Base-by-base conservation (phyloP, 2,888 invertebrate genomes). In the Julus scandinavius region DNA sequence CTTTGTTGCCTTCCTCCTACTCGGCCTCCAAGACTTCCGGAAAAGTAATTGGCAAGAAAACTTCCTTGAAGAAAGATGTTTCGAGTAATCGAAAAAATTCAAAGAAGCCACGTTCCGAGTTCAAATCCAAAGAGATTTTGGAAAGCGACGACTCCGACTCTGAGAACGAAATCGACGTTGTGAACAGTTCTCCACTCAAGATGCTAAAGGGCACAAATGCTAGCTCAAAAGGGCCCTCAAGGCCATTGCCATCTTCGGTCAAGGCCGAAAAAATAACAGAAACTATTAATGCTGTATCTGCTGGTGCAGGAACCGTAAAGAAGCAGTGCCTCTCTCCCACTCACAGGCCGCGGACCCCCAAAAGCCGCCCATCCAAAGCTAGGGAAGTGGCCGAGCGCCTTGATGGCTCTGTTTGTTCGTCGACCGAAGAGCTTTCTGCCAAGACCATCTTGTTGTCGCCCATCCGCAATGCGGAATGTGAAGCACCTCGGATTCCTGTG, bases 101-200 rank as follows among this genome's bases (percentile, higher is more conserved):
- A 20, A 85, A 86, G 86, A 49, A 9, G 49, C 20, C 38, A 13
- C 11, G 86, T 13, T 38, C 49, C 3, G 45, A 84, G 38, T 6
- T 40, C 29, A 89, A 89, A 20, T 89, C 89, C 11, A 85, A 88
- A 40, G 86, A 88, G 72, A 54, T 89, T 7, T 40, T 83, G 85
- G 86, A 86, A 29, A 58, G 20, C 15, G 80, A 80, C n/a, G 84
- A 45, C 45, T 88, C 88, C 9, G 49, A 49, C 38, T 88, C 88
- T 2, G 89, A 89, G 0, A 20, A 41, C 54, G 89, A 89, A 83
- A 89, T 87, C 45, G 89, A 88, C 58, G 88, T 89, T 13, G 89
- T 88, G 11, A 87, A 88, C 6, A 85, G 88, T 7, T 88, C 88
- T 6, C 89, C 89, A 11, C 58, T 88, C 13, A 89, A 89, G 86